Percentiles rank a stretch among this genome's conserved stretches.
These are phyloP conservation scores for Rhabdophis nuchalis DNA, from an alignment of 2,797 vertebrate species.

Conservation along the genomic window DNA sequence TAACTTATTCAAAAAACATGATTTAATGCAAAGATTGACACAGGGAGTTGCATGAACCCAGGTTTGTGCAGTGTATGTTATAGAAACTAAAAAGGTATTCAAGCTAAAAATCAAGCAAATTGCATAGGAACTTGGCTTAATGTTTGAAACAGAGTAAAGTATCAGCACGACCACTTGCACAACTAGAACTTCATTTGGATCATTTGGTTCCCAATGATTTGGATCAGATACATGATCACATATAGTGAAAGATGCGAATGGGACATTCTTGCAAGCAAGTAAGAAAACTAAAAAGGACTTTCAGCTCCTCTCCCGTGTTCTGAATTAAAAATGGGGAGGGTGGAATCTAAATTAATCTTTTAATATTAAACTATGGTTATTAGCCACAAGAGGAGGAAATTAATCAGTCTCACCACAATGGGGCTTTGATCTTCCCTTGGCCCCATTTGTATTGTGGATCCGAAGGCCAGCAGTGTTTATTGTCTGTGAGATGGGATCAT, in stretches of 20 bases:
- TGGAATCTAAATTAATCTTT: background rate
- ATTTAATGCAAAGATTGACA: background rate
- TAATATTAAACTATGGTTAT: background rate
- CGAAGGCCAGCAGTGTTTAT: background rate
- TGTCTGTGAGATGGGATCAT: background rate
- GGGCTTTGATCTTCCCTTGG: background rate
- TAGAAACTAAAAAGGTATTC: background rate
- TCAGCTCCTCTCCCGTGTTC: background rate
- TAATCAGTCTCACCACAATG: background rate
- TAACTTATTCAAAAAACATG: background rate
- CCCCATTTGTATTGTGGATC: background rate
- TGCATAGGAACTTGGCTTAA: background rate
- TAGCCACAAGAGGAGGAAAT: constrained; percentile 41
- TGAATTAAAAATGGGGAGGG: background rate
- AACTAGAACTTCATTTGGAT: background rate
- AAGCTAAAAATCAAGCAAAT: background rate
- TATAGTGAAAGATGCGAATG: background rate
- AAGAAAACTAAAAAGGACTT: background rate
- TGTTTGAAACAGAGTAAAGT: background rate
- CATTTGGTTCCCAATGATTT: no score
- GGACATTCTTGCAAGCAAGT: background rate
- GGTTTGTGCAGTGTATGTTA: background rate
- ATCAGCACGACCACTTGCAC: background rate
- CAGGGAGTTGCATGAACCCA: background rate
- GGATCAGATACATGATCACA: background rate